Evolutionary conservation across 2,113 vertebrate species (phyloP).

Genomic region (Motacilla alba): DNA sequence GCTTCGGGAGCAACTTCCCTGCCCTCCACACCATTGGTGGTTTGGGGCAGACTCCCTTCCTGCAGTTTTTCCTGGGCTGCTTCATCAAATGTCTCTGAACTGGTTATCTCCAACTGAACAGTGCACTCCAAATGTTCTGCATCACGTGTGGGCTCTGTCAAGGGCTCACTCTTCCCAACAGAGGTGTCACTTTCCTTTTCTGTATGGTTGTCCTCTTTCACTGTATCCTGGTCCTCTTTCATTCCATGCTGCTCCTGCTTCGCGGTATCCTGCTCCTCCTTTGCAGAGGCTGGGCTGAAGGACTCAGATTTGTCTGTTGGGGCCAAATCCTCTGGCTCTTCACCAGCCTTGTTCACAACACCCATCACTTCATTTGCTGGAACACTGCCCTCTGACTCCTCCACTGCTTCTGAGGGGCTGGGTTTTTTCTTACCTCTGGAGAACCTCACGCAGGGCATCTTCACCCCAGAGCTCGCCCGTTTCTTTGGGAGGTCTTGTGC

Average conservation of each 20-base stretch:
- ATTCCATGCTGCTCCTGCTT: background rate
- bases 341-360: constrained; percentile 16
- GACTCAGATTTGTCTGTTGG: background rate
- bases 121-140: background rate
- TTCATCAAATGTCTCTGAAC: constrained; percentile 24
- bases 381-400: constrained; percentile 50
- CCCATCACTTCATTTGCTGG: constrained; percentile 24
- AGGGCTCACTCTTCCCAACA: constrained; percentile 26
- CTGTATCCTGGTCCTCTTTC: background rate
- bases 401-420: constrained; percentile 34
- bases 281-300: background rate
- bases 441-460: constrained; percentile 73
- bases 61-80: constrained; percentile 9
- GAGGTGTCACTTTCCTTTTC: background rate
- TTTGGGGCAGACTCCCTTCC: constrained; percentile 1
- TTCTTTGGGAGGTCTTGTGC: constrained; percentile 24
- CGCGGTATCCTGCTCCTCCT: background rate
- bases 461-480: constrained; percentile 52
- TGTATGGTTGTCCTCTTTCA: background rate
- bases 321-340: background rate
- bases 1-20: background rate
- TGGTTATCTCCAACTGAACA: background rate
- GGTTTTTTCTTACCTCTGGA: constrained; percentile 60
- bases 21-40: background rate
- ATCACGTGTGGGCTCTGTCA: constrained; percentile 23